Conservation (phyloP, 2,888 invertebrate species). For the Ormia ochracea region DNA sequence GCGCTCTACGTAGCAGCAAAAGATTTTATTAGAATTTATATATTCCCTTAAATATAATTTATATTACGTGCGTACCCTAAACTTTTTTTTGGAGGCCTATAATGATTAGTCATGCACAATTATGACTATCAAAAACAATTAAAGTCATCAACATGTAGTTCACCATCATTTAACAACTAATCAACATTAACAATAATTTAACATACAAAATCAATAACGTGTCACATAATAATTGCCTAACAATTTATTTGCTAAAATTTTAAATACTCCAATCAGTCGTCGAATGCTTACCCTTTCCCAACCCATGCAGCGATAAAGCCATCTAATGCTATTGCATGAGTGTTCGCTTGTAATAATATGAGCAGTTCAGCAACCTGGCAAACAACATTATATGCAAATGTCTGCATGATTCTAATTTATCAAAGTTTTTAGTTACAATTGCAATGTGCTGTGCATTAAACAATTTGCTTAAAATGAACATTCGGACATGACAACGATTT, state of each 20-base stretch:
- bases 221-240: constrained; percentile 56
- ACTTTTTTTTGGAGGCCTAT: too few species aligned
- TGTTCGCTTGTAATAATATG: background rate
- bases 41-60: too few species aligned
- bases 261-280: background rate
- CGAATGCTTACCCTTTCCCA: background rate
- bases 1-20: background rate
- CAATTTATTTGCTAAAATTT: constrained; percentile 51
- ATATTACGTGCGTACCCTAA: too few species aligned
- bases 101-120: too few species aligned
- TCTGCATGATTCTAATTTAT: constrained; percentile 68
- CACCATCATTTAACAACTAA: constrained; percentile 36
- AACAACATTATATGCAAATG: constrained; percentile 59
- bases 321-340: constrained; percentile 16
- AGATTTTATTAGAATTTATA: too few species aligned
- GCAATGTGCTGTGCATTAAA: constrained; percentile 64
- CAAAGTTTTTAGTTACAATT: constrained; percentile 68
- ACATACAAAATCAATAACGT: constrained; percentile 42
- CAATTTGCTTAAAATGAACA: constrained; percentile 68
- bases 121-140: constrained; percentile 25
- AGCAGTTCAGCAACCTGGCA: constrained; percentile 21
- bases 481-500: constrained; percentile 63
- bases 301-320: background rate
- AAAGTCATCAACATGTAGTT: constrained; percentile 4
- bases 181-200: constrained; percentile 54